Conservation (phyloP, 2,797 vertebrate genomes). For the Numenius phaeopus region DNA sequence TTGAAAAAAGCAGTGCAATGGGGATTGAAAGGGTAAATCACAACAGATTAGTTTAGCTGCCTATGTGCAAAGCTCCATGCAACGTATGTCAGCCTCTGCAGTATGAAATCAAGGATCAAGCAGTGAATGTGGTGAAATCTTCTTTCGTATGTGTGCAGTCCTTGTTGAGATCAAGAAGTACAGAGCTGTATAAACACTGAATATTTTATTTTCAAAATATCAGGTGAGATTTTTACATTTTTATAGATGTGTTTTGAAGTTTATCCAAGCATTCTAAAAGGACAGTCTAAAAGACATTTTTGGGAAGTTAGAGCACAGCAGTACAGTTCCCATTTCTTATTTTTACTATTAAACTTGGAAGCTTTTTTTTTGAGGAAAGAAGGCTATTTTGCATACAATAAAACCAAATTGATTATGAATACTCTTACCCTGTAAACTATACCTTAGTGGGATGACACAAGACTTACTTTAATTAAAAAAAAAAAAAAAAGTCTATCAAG, state of each 20-base stretch:
- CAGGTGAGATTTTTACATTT: not conserved
- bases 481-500: not conserved
- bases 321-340: not conserved
- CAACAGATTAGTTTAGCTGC: not conserved
- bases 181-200: not conserved
- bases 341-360: not conserved
- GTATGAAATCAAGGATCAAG: conserved; percentile 23
- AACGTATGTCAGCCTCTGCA: not conserved
- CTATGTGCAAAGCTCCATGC: not conserved
- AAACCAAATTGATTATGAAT: not conserved
- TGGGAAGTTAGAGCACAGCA: not conserved
- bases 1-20: not conserved
- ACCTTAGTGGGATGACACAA: not conserved
- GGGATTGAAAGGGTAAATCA: not conserved
- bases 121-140: not conserved
- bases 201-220: not conserved
- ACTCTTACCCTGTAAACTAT: not conserved
- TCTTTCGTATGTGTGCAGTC: not conserved
- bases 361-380: not conserved
- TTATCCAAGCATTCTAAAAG: not conserved
- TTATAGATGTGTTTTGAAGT: not conserved
- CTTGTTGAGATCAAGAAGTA: not conserved
- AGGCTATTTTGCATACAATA: not conserved
- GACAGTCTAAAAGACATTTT: not conserved
- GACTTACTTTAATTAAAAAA: not conserved